phyloP scores from a whole-genome alignment of 2,797 vertebrate species.

The Esox masquinongy region DNA sequence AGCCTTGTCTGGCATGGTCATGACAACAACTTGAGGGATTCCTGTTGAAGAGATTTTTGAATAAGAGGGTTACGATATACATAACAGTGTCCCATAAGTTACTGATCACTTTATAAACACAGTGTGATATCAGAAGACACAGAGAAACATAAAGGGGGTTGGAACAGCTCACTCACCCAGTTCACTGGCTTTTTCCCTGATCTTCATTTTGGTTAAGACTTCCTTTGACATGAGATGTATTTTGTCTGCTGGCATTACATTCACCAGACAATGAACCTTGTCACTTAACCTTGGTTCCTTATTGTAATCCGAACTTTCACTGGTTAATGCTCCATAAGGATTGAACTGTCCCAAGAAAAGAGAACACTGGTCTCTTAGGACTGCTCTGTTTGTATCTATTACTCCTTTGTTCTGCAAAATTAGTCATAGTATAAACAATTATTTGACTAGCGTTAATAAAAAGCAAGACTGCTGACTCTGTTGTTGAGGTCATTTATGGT shows the following conservation, averaged over 20 bases:
- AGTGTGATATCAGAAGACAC: neutral
- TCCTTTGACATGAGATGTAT: neutral
- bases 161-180: neutral
- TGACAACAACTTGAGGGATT: neutral
- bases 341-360: conserved; percentile 2
- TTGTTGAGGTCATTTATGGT: too few species aligned
- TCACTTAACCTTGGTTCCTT: neutral
- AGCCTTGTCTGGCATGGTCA: neutral
- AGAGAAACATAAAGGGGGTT: neutral
- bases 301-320: neutral
- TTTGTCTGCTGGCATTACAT: neutral
- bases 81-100: neutral
- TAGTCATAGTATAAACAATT: too few species aligned
- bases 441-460: too few species aligned
- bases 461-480: too few species aligned
- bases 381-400: neutral
- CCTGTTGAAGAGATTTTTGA: neutral
- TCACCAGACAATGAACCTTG: conserved; percentile 8
- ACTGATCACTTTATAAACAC: neutral
- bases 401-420: neutral
- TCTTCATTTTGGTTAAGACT: neutral
- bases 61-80: neutral
- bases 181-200: neutral
- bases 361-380: neutral
- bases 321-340: neutral